Evolutionary conservation across 2,797 vertebrate genomes (phyloP).

Genomic region (Pangasius sanitwongsei): DNA sequence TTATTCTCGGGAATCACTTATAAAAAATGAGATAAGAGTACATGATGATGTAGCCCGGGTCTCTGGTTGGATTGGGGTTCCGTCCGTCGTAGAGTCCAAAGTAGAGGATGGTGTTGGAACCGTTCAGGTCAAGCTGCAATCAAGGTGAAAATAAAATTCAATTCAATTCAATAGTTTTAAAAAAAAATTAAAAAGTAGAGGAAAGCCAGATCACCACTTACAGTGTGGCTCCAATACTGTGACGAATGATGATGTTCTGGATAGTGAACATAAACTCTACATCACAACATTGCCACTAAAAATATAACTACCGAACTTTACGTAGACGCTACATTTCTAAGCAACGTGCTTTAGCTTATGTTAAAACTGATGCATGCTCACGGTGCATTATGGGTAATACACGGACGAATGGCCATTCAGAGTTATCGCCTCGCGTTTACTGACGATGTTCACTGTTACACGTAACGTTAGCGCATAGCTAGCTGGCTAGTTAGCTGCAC

Average conservation of each 20-base stretch:
- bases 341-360: no score
- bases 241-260: background rate
- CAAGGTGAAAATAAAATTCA: slow-evolving; percentile 5
- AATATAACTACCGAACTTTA: no score
- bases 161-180: background rate
- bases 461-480: no score
- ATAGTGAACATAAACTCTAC: no score
- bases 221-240: background rate
- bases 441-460: no score
- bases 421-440: no score
- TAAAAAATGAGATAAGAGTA: slow-evolving; percentile 80
- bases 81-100: slow-evolving; percentile 73
- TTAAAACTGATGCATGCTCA: no score
- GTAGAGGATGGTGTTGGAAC: slow-evolving; percentile 73
- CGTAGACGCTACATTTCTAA: no score
- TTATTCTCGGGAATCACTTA: slow-evolving; percentile 63
- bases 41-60: slow-evolving; percentile 79
- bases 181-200: background rate
- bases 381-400: no score
- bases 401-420: no score
- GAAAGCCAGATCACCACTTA: background rate
- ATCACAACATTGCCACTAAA: no score
- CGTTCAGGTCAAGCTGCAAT: slow-evolving; percentile 69
- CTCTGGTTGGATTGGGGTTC: slow-evolving; percentile 71
- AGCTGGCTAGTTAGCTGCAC: no score